A percentile compares a stretch with the other conserved stretches of the same genome.
Conservation (phyloP, 2,113 vertebrate genomes). For the Manacus vitellinus region DNA sequence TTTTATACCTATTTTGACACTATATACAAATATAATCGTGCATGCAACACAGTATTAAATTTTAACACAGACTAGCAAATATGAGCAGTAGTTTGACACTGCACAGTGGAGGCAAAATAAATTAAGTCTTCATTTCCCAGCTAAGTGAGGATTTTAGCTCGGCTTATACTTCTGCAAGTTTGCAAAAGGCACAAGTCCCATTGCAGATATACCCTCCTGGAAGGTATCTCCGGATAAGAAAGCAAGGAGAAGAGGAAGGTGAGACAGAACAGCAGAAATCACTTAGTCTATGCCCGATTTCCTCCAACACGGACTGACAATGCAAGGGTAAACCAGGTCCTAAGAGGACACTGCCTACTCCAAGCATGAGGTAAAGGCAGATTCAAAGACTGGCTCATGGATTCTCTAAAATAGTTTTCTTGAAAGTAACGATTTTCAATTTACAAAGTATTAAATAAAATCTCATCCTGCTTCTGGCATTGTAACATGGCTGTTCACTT, state of each 20-base stretch:
- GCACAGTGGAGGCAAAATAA: neutral
- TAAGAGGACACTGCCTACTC: neutral
- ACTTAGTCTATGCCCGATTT: neutral
- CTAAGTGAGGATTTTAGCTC: neutral
- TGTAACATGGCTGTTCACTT: neutral
- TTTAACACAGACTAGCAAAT: neutral
- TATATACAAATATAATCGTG: neutral
- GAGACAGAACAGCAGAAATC: neutral
- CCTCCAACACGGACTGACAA: neutral
- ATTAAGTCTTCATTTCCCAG: neutral
- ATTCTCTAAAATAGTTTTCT: neutral
- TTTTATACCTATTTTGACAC: neutral
- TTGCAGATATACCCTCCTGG: neutral
- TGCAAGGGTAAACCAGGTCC: neutral
- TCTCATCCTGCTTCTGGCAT: neutral
- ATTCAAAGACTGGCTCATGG: neutral
- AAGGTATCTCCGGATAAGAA: neutral
- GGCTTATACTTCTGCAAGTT: neutral
- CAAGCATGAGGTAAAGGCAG: neutral
- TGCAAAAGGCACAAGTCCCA: neutral
- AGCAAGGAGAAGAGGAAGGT: neutral
- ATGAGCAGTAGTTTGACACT: neutral
- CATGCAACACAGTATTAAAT: neutral
- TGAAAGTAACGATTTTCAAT: neutral
- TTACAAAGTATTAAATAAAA: neutral